These are phyloP conservation scores for Berghia stephanieae DNA, from an alignment of 1,140 invertebrate genomes.

Conservation along the genomic window DNA sequence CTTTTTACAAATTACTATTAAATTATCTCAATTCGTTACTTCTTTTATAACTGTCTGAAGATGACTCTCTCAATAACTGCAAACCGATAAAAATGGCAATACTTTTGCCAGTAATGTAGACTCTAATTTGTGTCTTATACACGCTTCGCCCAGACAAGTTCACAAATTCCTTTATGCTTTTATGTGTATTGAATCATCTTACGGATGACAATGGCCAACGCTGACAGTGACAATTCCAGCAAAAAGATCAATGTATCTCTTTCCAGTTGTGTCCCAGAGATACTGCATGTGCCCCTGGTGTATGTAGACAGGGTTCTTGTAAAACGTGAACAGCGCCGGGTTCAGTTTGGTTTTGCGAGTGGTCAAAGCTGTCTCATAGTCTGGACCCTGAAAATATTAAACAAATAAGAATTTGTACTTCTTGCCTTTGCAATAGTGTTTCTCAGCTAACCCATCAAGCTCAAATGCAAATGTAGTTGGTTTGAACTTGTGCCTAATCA, in stretches of 20 bases:
- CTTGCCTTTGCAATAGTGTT: background rate
- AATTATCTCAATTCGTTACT: too few species aligned
- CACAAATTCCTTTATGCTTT: too few species aligned
- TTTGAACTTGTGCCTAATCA: background rate
- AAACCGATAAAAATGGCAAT: too few species aligned
- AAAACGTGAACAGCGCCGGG: conserved; percentile 80
- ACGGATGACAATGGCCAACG: conserved; percentile 98
- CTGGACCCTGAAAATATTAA: conserved; percentile 54
- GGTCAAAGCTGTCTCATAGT: conserved; percentile 49
- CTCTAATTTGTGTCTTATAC: too few species aligned
- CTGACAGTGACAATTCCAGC: conserved; percentile 96
- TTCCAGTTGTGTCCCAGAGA: conserved; percentile 87
- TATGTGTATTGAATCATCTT: conserved; percentile 72
- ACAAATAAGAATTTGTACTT: background rate
- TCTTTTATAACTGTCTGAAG: too few species aligned
- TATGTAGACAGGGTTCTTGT: conserved; percentile 84
- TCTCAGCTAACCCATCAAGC: background rate
- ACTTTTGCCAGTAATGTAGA: too few species aligned
- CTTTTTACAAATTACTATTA: too few species aligned
- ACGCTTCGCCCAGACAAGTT: too few species aligned
- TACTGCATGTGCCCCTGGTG: conserved; percentile 84
- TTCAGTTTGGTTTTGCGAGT: conserved; percentile 72
- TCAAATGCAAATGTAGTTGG: too few species aligned
- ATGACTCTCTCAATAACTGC: too few species aligned
- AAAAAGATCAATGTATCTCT: conserved; percentile 92